A percentile compares a stretch with the other conserved stretches of the same genome.
phyloP scores from a whole-genome alignment of 2,888 invertebrate species.

The Parelbella ahira region DNA sequence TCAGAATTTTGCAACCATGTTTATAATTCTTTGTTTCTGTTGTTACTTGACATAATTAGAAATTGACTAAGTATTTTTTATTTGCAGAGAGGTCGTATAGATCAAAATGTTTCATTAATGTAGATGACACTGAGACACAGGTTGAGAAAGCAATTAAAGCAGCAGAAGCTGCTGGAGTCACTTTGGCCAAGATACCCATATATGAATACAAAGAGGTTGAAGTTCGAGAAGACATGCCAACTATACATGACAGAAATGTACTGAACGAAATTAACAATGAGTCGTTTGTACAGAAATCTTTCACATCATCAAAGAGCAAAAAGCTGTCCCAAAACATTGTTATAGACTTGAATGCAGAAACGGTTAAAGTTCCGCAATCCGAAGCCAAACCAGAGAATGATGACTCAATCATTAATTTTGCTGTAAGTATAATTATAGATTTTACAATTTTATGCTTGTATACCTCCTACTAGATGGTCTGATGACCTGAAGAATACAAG shows the following conservation, averaged over 20 bases:
- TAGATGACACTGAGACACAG: slow-evolving; percentile 69
- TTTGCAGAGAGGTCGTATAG: slow-evolving; percentile 31
- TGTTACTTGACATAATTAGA: no score
- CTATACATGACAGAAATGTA: slow-evolving; percentile 78
- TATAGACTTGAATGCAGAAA: slow-evolving; percentile 86
- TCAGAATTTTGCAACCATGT: no score
- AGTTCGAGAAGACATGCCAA: slow-evolving; percentile 74
- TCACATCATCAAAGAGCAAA: slow-evolving; percentile 80
- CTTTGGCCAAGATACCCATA: slow-evolving; percentile 74
- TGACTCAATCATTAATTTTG: slow-evolving; percentile 84
- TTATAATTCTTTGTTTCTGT: no score
- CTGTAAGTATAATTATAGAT: no score
- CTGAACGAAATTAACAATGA: slow-evolving; percentile 87
- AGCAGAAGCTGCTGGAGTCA: slow-evolving; percentile 72
- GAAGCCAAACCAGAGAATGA: slow-evolving; percentile 68
- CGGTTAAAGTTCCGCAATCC: slow-evolving; percentile 83
- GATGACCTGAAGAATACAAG: no score
- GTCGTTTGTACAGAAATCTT: slow-evolving; percentile 82
- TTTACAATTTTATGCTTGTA: no score
- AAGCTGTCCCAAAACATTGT: slow-evolving; percentile 85
- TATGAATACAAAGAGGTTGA: slow-evolving; percentile 72
- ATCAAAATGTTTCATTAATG: slow-evolving; percentile 40
- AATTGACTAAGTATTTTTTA: not conserved
- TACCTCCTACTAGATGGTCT: no score
- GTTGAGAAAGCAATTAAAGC: slow-evolving; percentile 73